Evolutionary conservation across 2,113 vertebrate genomes (phyloP).

Genomic region (Ameiurus melas): DNA sequence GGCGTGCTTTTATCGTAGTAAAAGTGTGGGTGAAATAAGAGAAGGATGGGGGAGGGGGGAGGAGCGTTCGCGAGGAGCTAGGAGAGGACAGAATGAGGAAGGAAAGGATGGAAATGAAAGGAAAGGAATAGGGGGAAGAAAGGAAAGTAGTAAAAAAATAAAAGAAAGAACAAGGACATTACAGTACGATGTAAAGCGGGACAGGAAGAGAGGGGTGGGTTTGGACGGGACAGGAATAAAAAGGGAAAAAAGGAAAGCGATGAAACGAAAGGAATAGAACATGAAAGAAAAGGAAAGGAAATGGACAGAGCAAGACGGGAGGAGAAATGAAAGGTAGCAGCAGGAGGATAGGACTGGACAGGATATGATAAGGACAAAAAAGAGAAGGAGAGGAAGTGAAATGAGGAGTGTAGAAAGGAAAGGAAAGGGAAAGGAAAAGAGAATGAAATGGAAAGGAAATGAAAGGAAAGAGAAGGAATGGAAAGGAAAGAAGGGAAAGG

Average conservation of each 20-base stretch:
- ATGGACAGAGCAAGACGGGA: background rate
- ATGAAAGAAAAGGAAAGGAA: background rate
- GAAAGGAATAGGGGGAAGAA: conserved; percentile 53
- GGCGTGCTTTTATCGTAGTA: background rate
- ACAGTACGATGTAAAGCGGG: too few relatives aligned
- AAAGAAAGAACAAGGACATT: conserved; percentile 62
- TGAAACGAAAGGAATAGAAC: conserved; percentile 57
- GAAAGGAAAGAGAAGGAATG: background rate
- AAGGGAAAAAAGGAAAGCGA: conserved; percentile 54
- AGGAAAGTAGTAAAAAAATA: conserved; percentile 55
- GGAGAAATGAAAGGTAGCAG: background rate
- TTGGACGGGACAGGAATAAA: background rate
- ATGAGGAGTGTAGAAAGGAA: too few relatives aligned
- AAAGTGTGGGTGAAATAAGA: background rate
- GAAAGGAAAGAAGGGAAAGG: conserved; percentile 52
- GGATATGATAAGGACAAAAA: background rate
- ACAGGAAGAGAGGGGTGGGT: conserved; percentile 65
- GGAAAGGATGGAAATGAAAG: conserved; percentile 54
- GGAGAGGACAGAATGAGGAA: background rate
- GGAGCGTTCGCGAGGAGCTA: background rate
- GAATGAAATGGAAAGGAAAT: too few relatives aligned
- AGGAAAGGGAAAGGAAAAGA: too few relatives aligned
- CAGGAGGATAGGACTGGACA: background rate
- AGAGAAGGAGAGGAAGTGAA: conserved; percentile 51
- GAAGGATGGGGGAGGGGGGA: background rate